A percentile compares a stretch with the other conserved stretches of the same genome.
These are phyloP conservation scores for Trachelus stipa DNA, from an alignment of 2,888 invertebrate species.

Conservation along the genomic window DNA sequence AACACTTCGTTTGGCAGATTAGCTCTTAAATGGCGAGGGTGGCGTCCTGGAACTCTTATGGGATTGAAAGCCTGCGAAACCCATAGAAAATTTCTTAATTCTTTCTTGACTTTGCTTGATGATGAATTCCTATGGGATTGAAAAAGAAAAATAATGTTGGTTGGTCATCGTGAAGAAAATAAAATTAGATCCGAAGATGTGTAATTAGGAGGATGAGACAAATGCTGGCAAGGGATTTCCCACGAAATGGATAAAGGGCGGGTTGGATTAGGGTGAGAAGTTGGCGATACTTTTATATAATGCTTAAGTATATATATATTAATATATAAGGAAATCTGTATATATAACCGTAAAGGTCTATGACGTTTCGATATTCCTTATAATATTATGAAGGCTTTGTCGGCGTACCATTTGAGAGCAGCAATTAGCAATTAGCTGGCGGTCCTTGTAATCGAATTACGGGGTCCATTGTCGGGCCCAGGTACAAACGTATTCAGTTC, in stretches of 20 bases:
- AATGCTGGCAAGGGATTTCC: too few species aligned
- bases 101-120: too few species aligned
- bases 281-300: too few species aligned
- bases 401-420: constrained; percentile 52
- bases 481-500: constrained; percentile 66
- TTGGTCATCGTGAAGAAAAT: neutral
- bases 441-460: constrained; percentile 68
- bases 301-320: too few species aligned
- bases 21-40: constrained; percentile 64
- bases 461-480: constrained; percentile 62
- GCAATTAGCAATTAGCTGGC: constrained; percentile 67
- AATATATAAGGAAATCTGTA: too few species aligned
- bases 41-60: neutral
- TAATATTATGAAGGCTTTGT: constrained; percentile 54
- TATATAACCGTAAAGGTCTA: too few species aligned
- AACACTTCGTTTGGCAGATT: constrained; percentile 67
- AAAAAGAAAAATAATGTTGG: neutral
- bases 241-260: too few species aligned
- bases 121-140: neutral
- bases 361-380: constrained; percentile 25
- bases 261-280: too few species aligned
- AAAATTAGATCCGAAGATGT: neutral
- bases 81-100: neutral
- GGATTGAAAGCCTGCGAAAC: neutral
- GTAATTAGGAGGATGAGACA: too few species aligned